Base-by-base conservation (phyloP, 2,113 vertebrate genomes). In the Zapornia atra region DNA sequence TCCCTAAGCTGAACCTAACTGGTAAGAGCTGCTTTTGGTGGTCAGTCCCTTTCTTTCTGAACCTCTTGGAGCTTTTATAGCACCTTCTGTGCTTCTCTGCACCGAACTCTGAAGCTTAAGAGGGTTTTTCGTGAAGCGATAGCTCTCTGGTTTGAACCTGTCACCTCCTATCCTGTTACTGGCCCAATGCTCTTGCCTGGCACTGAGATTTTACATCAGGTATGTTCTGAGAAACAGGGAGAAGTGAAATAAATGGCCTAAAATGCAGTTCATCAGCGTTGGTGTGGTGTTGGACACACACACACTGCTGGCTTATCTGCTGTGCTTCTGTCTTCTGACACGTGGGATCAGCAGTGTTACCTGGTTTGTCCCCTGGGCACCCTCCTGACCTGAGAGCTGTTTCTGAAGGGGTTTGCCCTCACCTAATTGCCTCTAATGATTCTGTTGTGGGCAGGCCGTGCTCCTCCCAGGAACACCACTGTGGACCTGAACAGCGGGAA, bases 401-500 rank as follows among this genome's bases (percentile, higher is more conserved):
- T 79, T 68, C 73, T 48, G 75, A 31, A 50, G 54, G 2, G 1
- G 8, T 50, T 77, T 86, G 68, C 12, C 8, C 44, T 33, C 42
- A 18, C 82, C 59, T 89, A 14, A 16, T 17, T 7, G 3, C 82
- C 73, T 42, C 87, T 28, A 40, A 31, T 34, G 15, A 38, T 82
- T 96, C 9, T 92, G 29, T 79, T 4, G 2, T 33, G 16, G n/a
- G 51, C 92, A 99, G 99, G 99, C 33, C 98, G 99, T 2, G 99
- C 99, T 38, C 99, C 99, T 70, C 99, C 99, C 1, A 98, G 99
- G 82, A 99, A 99, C 78, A 99, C 99, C 13, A 99, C 98, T 10
- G 99, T 99, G 46, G 99, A 99, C 82, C 98, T 99, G 65, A 99
- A 99, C 97, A 99, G 99, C 4, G 99, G 99, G 11, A 99, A 99